Evolutionary conservation across 2,888 invertebrate genomes (phyloP).

Genomic region (Mesorhabditis belari): DNA sequence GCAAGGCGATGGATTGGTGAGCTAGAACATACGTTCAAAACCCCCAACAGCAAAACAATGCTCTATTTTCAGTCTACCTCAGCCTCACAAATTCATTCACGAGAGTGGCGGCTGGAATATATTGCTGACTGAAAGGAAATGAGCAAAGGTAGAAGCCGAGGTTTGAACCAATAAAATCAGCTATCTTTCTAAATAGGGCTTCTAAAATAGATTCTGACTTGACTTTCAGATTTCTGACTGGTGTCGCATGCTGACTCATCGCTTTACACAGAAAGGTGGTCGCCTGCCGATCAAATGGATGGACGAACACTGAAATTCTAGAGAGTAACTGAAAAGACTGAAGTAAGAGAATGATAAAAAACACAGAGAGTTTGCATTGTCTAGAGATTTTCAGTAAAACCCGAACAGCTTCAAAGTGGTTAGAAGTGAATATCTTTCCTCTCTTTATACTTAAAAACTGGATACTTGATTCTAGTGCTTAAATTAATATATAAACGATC

Average conservation of each 20-base stretch:
- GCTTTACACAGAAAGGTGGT: constrained; percentile 40
- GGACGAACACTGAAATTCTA: constrained; percentile 37
- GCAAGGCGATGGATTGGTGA: constrained; percentile 41
- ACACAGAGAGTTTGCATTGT: background rate
- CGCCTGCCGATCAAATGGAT: constrained; percentile 45
- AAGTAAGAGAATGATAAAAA: constrained; percentile 20
- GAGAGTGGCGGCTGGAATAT: constrained; percentile 40
- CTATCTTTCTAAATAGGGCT: too few species aligned
- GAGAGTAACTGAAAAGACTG: constrained; percentile 34
- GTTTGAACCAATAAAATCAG: too few species aligned
- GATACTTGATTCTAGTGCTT: too few species aligned
- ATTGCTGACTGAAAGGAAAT: constrained; percentile 29
- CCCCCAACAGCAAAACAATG: too few species aligned
- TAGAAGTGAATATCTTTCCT: background rate
- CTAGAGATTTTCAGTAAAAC: background rate
- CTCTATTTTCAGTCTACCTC: too few species aligned
- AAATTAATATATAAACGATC: too few species aligned
- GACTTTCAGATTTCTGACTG: constrained; percentile 42
- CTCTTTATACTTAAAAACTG: background rate
- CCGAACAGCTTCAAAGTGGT: background rate
- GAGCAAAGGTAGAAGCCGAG: constrained; percentile 41
- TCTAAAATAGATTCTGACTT: too few species aligned
- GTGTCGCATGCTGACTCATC: constrained; percentile 37
- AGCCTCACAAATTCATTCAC: constrained; percentile 35
- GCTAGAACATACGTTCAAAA: too few species aligned